Evolutionary conservation across 2,888 invertebrate species (phyloP).

Genomic region (Drosophila vallismaia): DNA sequence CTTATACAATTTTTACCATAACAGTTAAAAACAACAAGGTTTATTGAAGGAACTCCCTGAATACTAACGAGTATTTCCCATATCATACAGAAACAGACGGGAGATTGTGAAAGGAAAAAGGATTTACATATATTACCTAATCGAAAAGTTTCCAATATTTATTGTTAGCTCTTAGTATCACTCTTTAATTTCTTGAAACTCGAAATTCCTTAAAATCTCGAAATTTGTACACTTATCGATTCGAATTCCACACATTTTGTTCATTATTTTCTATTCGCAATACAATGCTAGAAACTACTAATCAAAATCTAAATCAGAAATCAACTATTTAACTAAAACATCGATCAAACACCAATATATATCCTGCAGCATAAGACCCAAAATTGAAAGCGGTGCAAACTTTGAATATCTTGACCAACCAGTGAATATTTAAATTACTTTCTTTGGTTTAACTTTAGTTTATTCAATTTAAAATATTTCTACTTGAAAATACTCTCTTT

Average conservation of each 20-base stretch:
- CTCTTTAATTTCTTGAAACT: slow-evolving; percentile 20
- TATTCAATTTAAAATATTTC: background rate
- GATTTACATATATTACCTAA: slow-evolving; percentile 41
- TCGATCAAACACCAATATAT: slow-evolving; percentile 22
- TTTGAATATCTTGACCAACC: slow-evolving; percentile 24
- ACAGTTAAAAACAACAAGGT: slow-evolving; percentile 9
- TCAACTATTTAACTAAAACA: slow-evolving; percentile 28
- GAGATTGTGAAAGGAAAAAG: slow-evolving; percentile 34
- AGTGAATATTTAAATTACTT: background rate
- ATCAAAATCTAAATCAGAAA: slow-evolving; percentile 33
- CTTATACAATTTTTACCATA: slow-evolving; percentile 44
- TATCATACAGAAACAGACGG: slow-evolving; percentile 22
- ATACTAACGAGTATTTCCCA: slow-evolving; percentile 29
- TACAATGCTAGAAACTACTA: slow-evolving; percentile 17
- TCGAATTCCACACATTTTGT: slow-evolving; percentile 13
- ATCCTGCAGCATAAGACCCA: slow-evolving; percentile 31
- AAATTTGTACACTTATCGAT: slow-evolving; percentile 11
- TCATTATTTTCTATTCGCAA: slow-evolving; percentile 12
- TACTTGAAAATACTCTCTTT: background rate
- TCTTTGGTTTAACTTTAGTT: background rate
- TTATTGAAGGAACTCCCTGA: slow-evolving; percentile 10
- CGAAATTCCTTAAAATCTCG: slow-evolving; percentile 12
- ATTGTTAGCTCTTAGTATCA: slow-evolving; percentile 33
- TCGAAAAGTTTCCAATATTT: slow-evolving; percentile 43
- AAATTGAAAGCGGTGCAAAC: slow-evolving; percentile 1